Percentiles rank a stretch among this genome's conserved stretches.
These are phyloP conservation scores for Gymnothorax reevesii DNA, from an alignment of 2,797 vertebrate species.

Conservation along the genomic window DNA sequence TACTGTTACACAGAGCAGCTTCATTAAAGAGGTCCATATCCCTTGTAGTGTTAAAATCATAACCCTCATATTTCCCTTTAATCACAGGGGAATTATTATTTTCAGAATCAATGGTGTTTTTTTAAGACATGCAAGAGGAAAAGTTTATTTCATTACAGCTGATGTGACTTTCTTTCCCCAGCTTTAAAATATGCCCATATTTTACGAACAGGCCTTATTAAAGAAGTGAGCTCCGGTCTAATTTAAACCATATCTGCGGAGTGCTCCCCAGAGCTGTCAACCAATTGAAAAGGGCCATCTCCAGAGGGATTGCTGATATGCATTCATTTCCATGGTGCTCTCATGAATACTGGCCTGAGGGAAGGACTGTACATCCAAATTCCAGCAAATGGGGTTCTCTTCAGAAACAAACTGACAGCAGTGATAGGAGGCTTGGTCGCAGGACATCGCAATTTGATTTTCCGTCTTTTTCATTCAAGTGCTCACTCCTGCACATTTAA, in stretches of 20 bases:
- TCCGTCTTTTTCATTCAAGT: background rate
- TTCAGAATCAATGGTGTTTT: slow-evolving; percentile 27
- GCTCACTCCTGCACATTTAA: background rate
- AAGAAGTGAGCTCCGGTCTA: slow-evolving; percentile 28
- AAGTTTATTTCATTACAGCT: slow-evolving; percentile 35
- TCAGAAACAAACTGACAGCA: background rate
- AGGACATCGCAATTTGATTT: background rate
- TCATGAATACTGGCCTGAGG: background rate
- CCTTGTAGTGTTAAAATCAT: slow-evolving; percentile 22
- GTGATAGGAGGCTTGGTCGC: background rate
- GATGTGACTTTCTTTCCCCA: background rate
- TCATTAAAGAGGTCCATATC: background rate
- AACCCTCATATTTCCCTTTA: slow-evolving; percentile 19
- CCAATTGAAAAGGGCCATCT: slow-evolving; percentile 5
- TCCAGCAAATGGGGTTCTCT: background rate
- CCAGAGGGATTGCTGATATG: background rate
- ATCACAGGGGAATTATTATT: slow-evolving; percentile 34
- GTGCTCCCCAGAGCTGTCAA: background rate
- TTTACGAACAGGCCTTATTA: slow-evolving; percentile 32
- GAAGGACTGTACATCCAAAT: background rate
- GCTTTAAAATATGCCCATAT: slow-evolving; percentile 29
- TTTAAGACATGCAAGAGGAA: slow-evolving; percentile 13
- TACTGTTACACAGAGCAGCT: background rate
- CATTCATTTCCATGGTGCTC: background rate
- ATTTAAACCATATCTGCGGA: slow-evolving; percentile 9